Evolutionary conservation across 2,888 invertebrate species (phyloP), one percentile per base, ranked within the genome.

Genomic region (Diarsia mendica): DNA sequence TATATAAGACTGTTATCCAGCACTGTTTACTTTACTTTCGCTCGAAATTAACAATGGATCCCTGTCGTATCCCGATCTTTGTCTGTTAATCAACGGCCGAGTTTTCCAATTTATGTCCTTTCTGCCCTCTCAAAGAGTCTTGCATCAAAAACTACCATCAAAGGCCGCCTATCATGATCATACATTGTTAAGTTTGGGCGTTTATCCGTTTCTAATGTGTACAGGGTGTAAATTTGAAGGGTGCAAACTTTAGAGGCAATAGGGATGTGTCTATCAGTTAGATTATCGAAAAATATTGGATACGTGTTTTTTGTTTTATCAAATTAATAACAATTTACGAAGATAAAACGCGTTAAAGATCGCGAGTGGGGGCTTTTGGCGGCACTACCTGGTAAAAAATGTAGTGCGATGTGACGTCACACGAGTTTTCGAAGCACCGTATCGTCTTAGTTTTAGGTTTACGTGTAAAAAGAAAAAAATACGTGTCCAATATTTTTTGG

Each of bases 121-220:
- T 67, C 10, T 39, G 28, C 18, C 58, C 18, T 9, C 58, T 60
- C 28, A 39, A 49, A 23, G 49, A 20, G 6, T 58, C 58, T 9
- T 18, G 39, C 39, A 49, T 49, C 13, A 68, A 9, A 39, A 18
- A n/a, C n/a, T 48, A n/a, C 1, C n/a, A 48, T 33, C 11, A 18
- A n/a, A 39, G 18, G 33, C 67, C n/a, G 33, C 11, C 9, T n/a
- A 68, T 67, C 48, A 70, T 39, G 18, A 23, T 60, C 23, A 72
- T 55, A 53, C 51, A n/a, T 72, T 72, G 23, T 72, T 72, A 53
- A 23, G n/a, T 55, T 55, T 46, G 72, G 3, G 46, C 28, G 72
- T 48, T 60, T 49, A 65, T 58, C 11, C 15, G n/a, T 58, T 60
- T 44, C 23, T 58, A 48, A 66, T 72, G 82, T 71, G 3, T 28